phyloP scores from a whole-genome alignment of 2,888 invertebrate genomes.

The Uropetala carovei region DNA sequence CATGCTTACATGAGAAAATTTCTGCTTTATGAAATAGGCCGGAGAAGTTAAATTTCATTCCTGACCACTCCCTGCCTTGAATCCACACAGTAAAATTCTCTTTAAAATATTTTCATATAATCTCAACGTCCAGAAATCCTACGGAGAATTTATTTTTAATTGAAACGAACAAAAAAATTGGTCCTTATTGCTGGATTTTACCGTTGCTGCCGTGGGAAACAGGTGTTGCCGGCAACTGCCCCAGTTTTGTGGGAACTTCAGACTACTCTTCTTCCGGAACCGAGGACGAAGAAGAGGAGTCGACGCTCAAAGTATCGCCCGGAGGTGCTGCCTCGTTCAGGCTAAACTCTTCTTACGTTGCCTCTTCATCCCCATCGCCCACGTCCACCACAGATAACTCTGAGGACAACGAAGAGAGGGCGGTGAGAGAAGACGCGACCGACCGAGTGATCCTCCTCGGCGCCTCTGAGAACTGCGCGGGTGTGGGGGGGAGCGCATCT shows the following conservation, averaged over 20 bases:
- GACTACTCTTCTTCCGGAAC: slow-evolving; percentile 48
- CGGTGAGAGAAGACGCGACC: neutral
- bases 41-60: too few relatives aligned
- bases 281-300: slow-evolving; percentile 75
- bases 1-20: too few relatives aligned
- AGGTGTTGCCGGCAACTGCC: slow-evolving; percentile 52
- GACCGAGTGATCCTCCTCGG: slow-evolving; percentile 30
- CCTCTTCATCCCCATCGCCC: slow-evolving; percentile 54
- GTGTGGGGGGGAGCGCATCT: slow-evolving; percentile 43
- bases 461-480: slow-evolving; percentile 28
- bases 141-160: neutral
- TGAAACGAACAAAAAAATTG: neutral
- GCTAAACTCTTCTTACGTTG: slow-evolving; percentile 8
- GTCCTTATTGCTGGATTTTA: slow-evolving; percentile 36
- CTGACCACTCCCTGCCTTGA: too few relatives aligned
- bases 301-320: slow-evolving; percentile 77
- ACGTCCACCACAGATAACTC: slow-evolving; percentile 45
- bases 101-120: too few relatives aligned
- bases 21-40: too few relatives aligned
- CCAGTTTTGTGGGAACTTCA: slow-evolving; percentile 47
- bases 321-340: slow-evolving; percentile 12
- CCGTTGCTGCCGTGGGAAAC: slow-evolving; percentile 15
- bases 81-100: too few relatives aligned
- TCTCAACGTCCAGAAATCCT: too few relatives aligned
- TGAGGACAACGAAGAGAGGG: slow-evolving; percentile 51